These are phyloP conservation scores for Nysson spinosus DNA, from an alignment of 2,888 invertebrate species.

Conservation along the genomic window DNA sequence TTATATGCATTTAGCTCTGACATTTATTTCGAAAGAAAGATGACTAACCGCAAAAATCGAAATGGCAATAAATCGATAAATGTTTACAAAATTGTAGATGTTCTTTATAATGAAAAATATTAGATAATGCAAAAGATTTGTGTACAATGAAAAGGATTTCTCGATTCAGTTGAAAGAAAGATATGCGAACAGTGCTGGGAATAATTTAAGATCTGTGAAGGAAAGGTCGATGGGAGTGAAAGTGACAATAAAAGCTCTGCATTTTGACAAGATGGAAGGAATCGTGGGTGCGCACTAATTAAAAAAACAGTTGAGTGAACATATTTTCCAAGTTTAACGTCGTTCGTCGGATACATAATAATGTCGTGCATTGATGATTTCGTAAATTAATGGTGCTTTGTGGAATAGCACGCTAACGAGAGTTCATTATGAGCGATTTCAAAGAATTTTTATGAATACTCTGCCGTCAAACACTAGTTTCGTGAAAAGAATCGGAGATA, in stretches of 20 bases:
- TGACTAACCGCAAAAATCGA: too few relatives aligned
- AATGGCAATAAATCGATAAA: too few relatives aligned
- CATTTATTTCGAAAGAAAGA: too few relatives aligned
- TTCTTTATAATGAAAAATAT: too few relatives aligned
- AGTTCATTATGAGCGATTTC: conserved; percentile 17
- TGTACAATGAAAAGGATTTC: not conserved
- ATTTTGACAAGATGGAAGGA: not conserved
- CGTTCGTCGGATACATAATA: not conserved
- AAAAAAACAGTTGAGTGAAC: conserved; percentile 4
- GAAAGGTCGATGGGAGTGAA: conserved; percentile 3
- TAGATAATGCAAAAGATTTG: conserved; percentile 16
- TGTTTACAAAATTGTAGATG: too few relatives aligned
- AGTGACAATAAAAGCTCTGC: not conserved
- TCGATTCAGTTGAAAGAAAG: not conserved
- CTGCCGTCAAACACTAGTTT: not conserved
- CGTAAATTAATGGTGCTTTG: conserved; percentile 28
- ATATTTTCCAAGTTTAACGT: conserved; percentile 6
- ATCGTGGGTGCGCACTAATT: conserved; percentile 2
- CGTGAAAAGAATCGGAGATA: not conserved
- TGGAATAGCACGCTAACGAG: conserved; percentile 22
- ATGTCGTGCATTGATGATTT: conserved; percentile 4
- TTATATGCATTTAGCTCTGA: too few relatives aligned
- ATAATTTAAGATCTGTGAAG: not conserved
- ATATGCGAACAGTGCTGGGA: conserved; percentile 3
- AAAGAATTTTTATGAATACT: conserved; percentile 22